Evolutionary conservation across 2,888 invertebrate species (phyloP).

Genomic region (Microctonus hyperodae): DNA sequence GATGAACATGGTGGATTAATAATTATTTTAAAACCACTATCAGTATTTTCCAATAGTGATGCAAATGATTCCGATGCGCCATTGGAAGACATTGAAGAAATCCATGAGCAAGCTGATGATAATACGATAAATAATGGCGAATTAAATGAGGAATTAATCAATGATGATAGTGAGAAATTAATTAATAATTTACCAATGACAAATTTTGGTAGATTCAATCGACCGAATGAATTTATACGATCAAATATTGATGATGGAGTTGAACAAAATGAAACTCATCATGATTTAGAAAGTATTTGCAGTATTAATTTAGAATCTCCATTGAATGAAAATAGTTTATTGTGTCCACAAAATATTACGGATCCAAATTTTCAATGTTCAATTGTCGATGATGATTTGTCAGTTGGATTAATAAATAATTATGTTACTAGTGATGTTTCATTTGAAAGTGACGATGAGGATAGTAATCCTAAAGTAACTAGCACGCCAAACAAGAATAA

Average conservation of each 20-base stretch:
- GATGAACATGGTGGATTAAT: conserved; percentile 41
- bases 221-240: too few species aligned
- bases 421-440: not conserved
- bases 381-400: not conserved
- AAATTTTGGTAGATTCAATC: too few species aligned
- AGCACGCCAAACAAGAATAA: conserved; percentile 44
- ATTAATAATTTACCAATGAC: too few species aligned
- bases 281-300: conserved; percentile 42
- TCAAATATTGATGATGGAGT: too few species aligned
- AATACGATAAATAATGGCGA: too few species aligned
- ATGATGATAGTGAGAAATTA: not conserved
- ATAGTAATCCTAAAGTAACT: conserved; percentile 42
- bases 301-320: conserved; percentile 47
- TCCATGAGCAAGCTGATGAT: too few species aligned
- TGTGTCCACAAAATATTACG: conserved; percentile 33
- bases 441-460: conserved; percentile 19
- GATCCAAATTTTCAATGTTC: conserved; percentile 39
- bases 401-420: not conserved
- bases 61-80: conserved; percentile 5
- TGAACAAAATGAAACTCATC: not conserved
- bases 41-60: conserved; percentile 35
- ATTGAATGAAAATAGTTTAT: conserved; percentile 32
- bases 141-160: too few species aligned
- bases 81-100: too few species aligned
- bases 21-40: conserved; percentile 42